A percentile compares a stretch with the other conserved stretches of the same genome.
These are phyloP conservation scores for Oplegnathus fasciatus DNA, from an alignment of 2,113 vertebrate species.

Conservation along the genomic window DNA sequence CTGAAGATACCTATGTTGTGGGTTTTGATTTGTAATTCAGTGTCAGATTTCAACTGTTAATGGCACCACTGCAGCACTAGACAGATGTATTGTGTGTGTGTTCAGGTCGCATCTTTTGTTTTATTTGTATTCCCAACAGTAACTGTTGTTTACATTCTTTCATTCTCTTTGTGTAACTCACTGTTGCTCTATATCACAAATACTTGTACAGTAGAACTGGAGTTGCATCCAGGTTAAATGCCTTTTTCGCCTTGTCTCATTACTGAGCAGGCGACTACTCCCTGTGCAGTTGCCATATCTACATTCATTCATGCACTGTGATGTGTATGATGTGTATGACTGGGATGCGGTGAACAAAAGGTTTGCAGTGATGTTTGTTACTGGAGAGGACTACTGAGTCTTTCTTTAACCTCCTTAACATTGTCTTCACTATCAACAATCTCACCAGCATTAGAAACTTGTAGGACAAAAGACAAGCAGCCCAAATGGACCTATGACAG, in stretches of 20 bases:
- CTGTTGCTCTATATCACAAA: neutral
- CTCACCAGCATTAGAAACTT: neutral
- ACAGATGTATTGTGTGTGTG: neutral
- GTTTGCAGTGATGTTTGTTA: neutral
- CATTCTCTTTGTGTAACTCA: neutral
- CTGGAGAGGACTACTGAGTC: neutral
- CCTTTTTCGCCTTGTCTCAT: neutral
- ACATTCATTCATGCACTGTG: neutral
- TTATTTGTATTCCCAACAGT: conserved; percentile 1
- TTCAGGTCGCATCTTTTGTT: neutral
- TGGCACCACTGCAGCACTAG: neutral
- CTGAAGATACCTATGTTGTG: neutral
- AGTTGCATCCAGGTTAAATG: conserved; percentile 19
- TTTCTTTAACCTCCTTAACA: neutral
- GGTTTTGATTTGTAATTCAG: conserved; percentile 1
- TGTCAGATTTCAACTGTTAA: neutral
- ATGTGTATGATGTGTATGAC: too few species aligned
- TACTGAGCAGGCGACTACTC: neutral
- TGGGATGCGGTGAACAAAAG: neutral
- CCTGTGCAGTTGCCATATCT: neutral
- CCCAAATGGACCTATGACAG: neutral
- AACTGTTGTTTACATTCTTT: neutral
- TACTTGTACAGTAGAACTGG: neutral
- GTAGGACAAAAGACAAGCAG: neutral
- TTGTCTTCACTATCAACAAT: neutral